Evolutionary conservation across 2,888 invertebrate genomes (phyloP), one percentile per base, ranked within the genome.

Genomic region (Heptascelio sp.): DNA sequence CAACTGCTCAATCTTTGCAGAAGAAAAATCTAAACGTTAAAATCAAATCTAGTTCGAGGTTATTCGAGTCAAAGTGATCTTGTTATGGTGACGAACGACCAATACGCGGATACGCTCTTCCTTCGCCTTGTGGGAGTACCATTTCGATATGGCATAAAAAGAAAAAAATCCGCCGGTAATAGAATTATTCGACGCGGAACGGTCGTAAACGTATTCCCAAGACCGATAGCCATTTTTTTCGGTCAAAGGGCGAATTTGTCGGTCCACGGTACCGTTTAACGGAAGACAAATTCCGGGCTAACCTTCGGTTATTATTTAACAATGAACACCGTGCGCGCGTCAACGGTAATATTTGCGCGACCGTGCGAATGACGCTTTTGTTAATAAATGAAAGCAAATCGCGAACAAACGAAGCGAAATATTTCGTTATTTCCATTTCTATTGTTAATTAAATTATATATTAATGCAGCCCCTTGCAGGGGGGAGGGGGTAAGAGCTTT

Each of bases 171-270:
- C 90, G 89, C 88, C 88, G 86, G 90, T 93, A 93, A 93, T 93
- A 91, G 92, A 93, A 93, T 93, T 92, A 92, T 91, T 89, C 88
- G 90, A 88, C 91, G 87, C 93, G 89, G 89, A 91, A 89, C 92
- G 91, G 90, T 92, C 92, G 92, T 93, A 93, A 93, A 92, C 89
- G 92, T 92, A 93, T 92, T 93, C 93, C 93, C 93, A 89, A 85
- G 89, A 87, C 92, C 92, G 92, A 92, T 92, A 90, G 91, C 90
- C 91, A 93, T 93, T 93, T 92, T 91, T 93, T 92, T 91, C 91
- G 93, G 92, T 91, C 93, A 92, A 92, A 91, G 90, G 91, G 90
- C 89, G 91, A 92, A 92, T 91, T 91, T n/a, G n/a, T n/a, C n/a
- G 90, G 90, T 90, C 90, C 90, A 90, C 91, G 91, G 87, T 90